These are phyloP conservation scores for Machimus rusticus DNA, from an alignment of 2,888 invertebrate genomes.

Conservation along the genomic window DNA sequence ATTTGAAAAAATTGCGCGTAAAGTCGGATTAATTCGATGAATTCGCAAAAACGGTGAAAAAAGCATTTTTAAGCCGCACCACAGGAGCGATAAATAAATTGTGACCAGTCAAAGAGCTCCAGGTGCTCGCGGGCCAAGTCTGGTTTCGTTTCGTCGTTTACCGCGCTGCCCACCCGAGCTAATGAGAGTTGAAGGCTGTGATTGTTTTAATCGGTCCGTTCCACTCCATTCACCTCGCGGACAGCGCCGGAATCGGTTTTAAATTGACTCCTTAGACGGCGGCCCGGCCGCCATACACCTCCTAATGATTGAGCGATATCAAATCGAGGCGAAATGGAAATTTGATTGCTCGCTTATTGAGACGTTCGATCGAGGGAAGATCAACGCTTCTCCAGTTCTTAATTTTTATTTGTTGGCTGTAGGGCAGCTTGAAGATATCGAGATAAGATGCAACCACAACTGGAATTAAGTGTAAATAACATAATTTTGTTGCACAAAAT, in stretches of 20 bases:
- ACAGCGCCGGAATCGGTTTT: constrained; percentile 5
- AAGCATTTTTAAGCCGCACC: neutral
- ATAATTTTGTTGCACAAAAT: neutral
- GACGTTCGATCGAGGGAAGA: neutral
- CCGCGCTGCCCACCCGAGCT: neutral
- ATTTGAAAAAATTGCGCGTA: neutral
- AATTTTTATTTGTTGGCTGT: neutral
- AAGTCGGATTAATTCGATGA: neutral
- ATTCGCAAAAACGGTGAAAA: neutral
- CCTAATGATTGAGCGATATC: neutral
- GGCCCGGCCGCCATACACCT: neutral
- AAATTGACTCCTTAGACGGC: neutral
- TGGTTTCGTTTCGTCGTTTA: neutral
- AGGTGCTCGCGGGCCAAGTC: neutral
- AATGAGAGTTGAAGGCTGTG: constrained; percentile 8
- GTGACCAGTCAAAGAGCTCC: neutral
- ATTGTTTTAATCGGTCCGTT: neutral
- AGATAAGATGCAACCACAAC: neutral
- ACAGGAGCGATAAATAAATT: neutral
- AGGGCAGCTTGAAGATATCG: neutral
- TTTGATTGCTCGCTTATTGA: neutral
- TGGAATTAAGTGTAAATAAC: neutral
- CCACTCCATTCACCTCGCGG: neutral
- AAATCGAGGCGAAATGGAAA: neutral
- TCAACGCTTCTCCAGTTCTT: neutral